Base-by-base conservation (phyloP, 2,888 invertebrate species). In the Brachypterus glaber region DNA sequence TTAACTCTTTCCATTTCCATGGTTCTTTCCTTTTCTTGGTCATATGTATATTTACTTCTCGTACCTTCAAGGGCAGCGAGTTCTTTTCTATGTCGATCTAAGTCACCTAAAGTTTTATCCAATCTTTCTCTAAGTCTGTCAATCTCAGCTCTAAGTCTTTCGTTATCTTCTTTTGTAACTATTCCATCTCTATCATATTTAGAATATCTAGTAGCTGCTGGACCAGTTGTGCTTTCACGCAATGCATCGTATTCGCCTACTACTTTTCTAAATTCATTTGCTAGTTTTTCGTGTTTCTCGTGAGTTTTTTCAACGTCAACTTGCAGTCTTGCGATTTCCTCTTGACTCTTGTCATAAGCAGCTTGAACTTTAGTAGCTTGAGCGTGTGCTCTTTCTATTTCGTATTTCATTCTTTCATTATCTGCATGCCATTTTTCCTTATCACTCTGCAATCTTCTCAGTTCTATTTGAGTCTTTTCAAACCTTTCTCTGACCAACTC, bases 271-370 rank as follows among this genome's bases (percentile, higher is more conserved):
- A 89, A 70, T 55, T 91, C 91, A 8, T 78, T 72, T 51, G 89
- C 83, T 39, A 80, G 76, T 59, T 88, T 83, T 51, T 91, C 91
- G 56, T 88, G 85, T 53, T 90, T 89, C 56, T 91, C 91, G 55
- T 87, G 86, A 72, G 88, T 81, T 64, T 90, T 91, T 60, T 91
- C 91, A 30, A 87, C 72, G 66, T 91, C 91, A 35, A 88, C 72
- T 58, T 89, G 86, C 53, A 89, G 76, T 53, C 89, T 73, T 1
- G 87, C 82, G 52, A 87, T 76, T 67, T 92, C 92, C 60, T 92
- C 91, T 61, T 90, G 89, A 35, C 84, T 82, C 57, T 90, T 88
- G 59, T 91, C 91, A 44, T 88, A 82, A 4, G 82, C 79, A 8
- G 82, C 82, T 59, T 86, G 87, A 8, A 85, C 80, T 67, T 92